phyloP scores from a whole-genome alignment of 2,113 vertebrate species.

The Heterochromis multidens region DNA sequence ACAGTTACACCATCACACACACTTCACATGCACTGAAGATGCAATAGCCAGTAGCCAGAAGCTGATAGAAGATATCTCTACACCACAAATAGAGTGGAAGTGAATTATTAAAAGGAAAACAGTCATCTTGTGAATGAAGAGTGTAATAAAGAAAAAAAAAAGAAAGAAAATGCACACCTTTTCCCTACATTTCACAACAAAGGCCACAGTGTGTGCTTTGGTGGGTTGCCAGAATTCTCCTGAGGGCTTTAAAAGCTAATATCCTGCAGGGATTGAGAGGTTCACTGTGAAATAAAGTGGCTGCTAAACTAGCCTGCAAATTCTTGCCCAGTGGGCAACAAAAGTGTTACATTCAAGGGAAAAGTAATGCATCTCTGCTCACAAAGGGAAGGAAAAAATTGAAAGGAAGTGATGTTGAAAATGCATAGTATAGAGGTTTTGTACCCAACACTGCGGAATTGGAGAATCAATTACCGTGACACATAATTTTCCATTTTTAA shows the following conservation, averaged over 20 bases:
- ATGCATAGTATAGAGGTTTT: not conserved
- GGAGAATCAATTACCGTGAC: not conserved
- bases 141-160: not conserved
- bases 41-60: not conserved
- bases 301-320: constrained; percentile 44
- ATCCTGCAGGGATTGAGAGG: constrained; percentile 43
- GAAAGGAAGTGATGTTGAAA: not conserved
- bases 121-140: constrained; percentile 54
- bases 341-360: not conserved
- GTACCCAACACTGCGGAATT: not conserved
- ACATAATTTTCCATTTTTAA: not conserved
- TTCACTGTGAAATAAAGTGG: constrained; percentile 53
- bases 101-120: constrained; percentile 61
- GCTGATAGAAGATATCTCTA: constrained; percentile 38
- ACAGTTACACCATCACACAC: not conserved
- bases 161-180: not conserved
- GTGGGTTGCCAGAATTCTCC: constrained; percentile 1
- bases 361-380: not conserved
- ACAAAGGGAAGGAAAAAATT: not conserved
- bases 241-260: constrained; percentile 55
- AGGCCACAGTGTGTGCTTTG: not conserved
- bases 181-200: constrained; percentile 20
- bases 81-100: constrained; percentile 24
- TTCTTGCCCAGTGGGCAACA: constrained; percentile 23
- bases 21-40: constrained; percentile 14